Base-by-base conservation (phyloP, 2,797 vertebrate genomes). In the Pygocentrus nattereri region DNA sequence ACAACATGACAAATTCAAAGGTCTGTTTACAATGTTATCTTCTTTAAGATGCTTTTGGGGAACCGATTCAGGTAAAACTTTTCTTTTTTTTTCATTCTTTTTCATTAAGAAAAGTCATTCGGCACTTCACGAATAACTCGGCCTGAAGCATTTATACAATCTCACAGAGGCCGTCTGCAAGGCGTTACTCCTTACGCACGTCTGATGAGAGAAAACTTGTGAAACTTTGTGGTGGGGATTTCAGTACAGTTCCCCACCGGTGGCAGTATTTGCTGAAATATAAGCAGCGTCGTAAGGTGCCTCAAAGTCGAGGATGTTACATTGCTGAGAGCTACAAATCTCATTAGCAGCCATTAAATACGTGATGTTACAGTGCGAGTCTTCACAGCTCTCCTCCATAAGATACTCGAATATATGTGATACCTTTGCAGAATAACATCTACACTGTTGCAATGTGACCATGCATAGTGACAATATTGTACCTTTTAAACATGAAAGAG, bases 341-440 rank as follows among this genome's bases (percentile, higher is more conserved):
- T 74, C 50, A 81, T 85, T 87, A 87, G 86, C 86, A 87, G 86
- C 84, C 72, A 79, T 77, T 65, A 73, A 75, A 76, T 76, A 84
- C 70, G 44, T 67, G 76, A 82, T 80, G 81, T 87, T 74, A 83
- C 85, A 85, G 83, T 81, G 79, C n/a, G 81, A 80, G 80, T 78
- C 59, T 71, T 78, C 52, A 79, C 74, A 79, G 70, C 62, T 80
- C 74, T 73, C 73, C 70, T 72, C 69, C 69, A 10, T 25, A 82
- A 79, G 70, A 85, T 76, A 80, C 72, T 80, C 19, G 8, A 6
- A 79, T 41, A 54, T 76, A 82, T 47, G 50, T 76, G 47, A 67
- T 8, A 41, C 27, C 31, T 68, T 31, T 34, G 50, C 70, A 10
- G 30, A 27, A 44, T 56, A 73, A 15, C 4, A 3, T 49, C 15